phyloP scores from a whole-genome alignment of 2,888 invertebrate genomes.

The Bellardia bayeri region DNA sequence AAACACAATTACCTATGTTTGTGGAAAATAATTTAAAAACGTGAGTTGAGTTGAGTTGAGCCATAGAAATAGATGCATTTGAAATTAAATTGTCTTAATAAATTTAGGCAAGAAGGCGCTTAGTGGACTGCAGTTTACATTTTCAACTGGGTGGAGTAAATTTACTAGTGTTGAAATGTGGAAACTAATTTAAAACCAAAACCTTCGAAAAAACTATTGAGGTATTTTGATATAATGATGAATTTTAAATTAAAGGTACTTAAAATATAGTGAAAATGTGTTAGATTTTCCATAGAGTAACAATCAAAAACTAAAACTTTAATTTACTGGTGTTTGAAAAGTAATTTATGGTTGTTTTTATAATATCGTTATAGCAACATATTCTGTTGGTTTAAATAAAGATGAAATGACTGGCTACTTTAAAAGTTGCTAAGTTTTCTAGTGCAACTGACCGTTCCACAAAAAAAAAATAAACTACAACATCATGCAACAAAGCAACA shows the following conservation, averaged over 20 bases:
- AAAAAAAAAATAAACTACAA: background rate
- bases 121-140: background rate
- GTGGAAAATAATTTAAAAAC: slow-evolving; percentile 60
- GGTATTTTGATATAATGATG: slow-evolving; percentile 45
- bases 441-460: slow-evolving; percentile 40
- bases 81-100: slow-evolving; percentile 51
- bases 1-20: slow-evolving; percentile 14
- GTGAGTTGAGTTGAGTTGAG: slow-evolving; percentile 60
- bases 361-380: slow-evolving; percentile 9
- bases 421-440: slow-evolving; percentile 59
- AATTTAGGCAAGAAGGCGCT: slow-evolving; percentile 33
- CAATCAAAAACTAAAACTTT: slow-evolving; percentile 2
- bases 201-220: background rate
- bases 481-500: slow-evolving; percentile 17
- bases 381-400: slow-evolving; percentile 15
- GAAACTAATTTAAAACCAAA: slow-evolving; percentile 43
- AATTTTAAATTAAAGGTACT: slow-evolving; percentile 47
- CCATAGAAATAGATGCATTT: slow-evolving; percentile 35
- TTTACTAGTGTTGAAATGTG: slow-evolving; percentile 12
- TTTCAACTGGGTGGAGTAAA: slow-evolving; percentile 62
- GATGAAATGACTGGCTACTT: slow-evolving; percentile 34
- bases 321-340: slow-evolving; percentile 45
- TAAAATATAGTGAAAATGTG: slow-evolving; percentile 47
- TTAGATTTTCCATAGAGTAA: slow-evolving; percentile 36
- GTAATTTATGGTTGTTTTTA: slow-evolving; percentile 46